These are phyloP conservation scores for Cyclargus thomasi DNA, from an alignment of 1,140 invertebrate genomes.

Conservation along the genomic window DNA sequence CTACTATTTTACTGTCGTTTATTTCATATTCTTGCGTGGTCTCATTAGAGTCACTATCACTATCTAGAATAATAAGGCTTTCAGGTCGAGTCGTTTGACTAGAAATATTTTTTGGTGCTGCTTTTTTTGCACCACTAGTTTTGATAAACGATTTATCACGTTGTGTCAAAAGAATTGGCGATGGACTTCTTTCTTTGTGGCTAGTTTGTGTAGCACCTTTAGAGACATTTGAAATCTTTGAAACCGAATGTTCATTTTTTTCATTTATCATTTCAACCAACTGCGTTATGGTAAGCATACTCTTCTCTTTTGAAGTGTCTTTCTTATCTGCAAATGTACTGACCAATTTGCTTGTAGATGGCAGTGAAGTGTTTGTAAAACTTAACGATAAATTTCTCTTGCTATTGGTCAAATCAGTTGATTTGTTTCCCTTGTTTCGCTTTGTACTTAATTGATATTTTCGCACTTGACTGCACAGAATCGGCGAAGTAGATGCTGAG, in stretches of 20 bases:
- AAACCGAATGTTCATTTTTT: slow-evolving; percentile 25
- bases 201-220: slow-evolving; percentile 18
- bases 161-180: slow-evolving; percentile 57
- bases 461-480: slow-evolving; percentile 45
- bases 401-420: slow-evolving; percentile 30
- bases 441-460: slow-evolving; percentile 44
- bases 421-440: slow-evolving; percentile 31
- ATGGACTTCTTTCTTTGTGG: slow-evolving; percentile 35
- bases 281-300: slow-evolving; percentile 60
- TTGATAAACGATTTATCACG: slow-evolving; percentile 29
- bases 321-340: background rate
- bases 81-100: slow-evolving; percentile 22
- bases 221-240: slow-evolving; percentile 20
- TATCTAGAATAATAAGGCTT: slow-evolving; percentile 51
- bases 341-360: slow-evolving; percentile 15
- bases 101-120: background rate
- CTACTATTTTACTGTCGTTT: slow-evolving; percentile 15
- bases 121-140: background rate
- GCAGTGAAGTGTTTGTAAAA: slow-evolving; percentile 12
- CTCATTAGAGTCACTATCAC: slow-evolving; percentile 50
- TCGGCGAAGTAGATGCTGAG: slow-evolving; percentile 43
- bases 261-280: slow-evolving; percentile 58
- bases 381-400: slow-evolving; percentile 27
- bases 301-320: slow-evolving; percentile 39
- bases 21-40: slow-evolving; percentile 35